A percentile compares a stretch with the other conserved stretches of the same genome.
phyloP scores from a whole-genome alignment of 2,888 invertebrate genomes.

The Pycnomerus fuliginosus region DNA sequence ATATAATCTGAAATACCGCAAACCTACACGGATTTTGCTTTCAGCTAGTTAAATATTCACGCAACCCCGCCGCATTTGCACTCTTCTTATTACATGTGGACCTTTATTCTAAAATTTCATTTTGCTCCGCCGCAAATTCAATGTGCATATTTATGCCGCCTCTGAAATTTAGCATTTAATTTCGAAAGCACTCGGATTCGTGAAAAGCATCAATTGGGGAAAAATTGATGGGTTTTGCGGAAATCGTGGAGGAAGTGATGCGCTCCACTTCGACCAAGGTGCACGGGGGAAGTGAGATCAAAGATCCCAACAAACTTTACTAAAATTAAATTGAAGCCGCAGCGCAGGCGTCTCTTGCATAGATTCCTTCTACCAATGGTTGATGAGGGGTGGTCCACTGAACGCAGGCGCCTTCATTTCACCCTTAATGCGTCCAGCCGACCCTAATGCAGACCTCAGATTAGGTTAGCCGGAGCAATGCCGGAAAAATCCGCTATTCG shows the following conservation, averaged over 20 bases:
- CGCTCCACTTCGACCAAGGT: no score
- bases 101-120: no score
- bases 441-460: constrained; percentile 50
- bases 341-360: constrained; percentile 38
- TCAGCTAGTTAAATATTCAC: constrained; percentile 42
- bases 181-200: no score
- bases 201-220: no score
- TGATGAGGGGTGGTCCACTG: constrained; percentile 36
- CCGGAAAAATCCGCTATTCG: constrained; percentile 44
- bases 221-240: no score
- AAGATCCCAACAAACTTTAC: constrained; percentile 31
- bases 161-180: no score
- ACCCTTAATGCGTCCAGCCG: constrained; percentile 49
- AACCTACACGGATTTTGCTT: constrained; percentile 35
- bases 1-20: constrained; percentile 35
- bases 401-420: constrained; percentile 42
- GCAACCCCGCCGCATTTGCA: constrained; percentile 27
- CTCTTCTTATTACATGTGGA: no score
- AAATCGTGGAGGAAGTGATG: no score
- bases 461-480: constrained; percentile 46
- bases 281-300: constrained; percentile 27
- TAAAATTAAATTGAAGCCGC: constrained; percentile 32
- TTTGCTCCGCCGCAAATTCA: no score
- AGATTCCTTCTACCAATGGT: constrained; percentile 36
- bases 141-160: no score